Conservation (phyloP, 2,888 invertebrate species). For the Xestia xanthographa region DNA sequence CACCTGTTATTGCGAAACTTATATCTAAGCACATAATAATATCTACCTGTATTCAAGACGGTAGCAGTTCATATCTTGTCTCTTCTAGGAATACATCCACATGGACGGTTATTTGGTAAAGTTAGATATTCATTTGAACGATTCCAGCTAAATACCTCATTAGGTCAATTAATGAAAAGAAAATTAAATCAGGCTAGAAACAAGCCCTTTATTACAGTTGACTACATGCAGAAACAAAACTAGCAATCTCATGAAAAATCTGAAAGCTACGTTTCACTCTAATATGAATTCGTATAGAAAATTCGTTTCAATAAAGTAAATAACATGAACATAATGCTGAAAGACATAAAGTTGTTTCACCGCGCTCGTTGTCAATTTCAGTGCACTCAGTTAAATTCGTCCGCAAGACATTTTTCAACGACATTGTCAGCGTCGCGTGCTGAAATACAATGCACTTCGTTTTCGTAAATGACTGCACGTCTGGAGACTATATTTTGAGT, state of each 20-base stretch:
- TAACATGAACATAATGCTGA: slow-evolving; percentile 55
- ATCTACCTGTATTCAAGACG: slow-evolving; percentile 27
- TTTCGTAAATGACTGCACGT: slow-evolving; percentile 52
- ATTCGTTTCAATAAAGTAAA: slow-evolving; percentile 62
- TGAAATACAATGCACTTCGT: slow-evolving; percentile 67
- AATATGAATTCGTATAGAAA: slow-evolving; percentile 38
- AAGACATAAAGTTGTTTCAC: slow-evolving; percentile 62
- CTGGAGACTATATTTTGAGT: slow-evolving; percentile 37
- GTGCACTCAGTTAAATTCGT: slow-evolving; percentile 72
- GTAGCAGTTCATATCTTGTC: slow-evolving; percentile 23
- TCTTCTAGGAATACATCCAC: slow-evolving; percentile 27
- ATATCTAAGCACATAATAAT: neutral
- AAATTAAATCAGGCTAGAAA: neutral
- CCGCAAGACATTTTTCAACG: slow-evolving; percentile 68
- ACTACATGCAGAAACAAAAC: neutral
- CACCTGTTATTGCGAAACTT: slow-evolving; percentile 45
- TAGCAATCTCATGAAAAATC: slow-evolving; percentile 2
- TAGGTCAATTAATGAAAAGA: neutral
- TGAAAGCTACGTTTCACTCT: slow-evolving; percentile 13
- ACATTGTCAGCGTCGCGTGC: slow-evolving; percentile 72
- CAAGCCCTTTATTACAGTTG: neutral
- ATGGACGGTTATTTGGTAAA: neutral
- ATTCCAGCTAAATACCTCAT: neutral
- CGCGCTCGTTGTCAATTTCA: slow-evolving; percentile 69
- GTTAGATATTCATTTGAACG: neutral